Base-by-base conservation (phyloP, 2,888 invertebrate species). In the Nemurella pictetii region DNA sequence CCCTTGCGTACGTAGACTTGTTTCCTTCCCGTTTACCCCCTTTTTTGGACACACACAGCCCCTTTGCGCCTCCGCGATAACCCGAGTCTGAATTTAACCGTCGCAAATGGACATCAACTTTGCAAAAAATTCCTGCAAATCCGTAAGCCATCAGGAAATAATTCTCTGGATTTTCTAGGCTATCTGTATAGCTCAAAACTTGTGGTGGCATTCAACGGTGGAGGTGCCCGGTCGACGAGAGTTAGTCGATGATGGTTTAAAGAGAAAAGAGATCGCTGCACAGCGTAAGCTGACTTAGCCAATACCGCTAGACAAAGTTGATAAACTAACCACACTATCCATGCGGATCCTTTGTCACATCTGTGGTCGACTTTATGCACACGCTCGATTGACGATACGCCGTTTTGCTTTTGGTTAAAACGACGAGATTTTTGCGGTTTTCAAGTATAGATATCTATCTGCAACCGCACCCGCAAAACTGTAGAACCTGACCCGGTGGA, bases 21-120 rank as follows among this genome's bases (percentile, higher is more conserved):
- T 72, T 82, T 82, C 82, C 82, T 82, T 72, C 35, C 35, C 80
- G 20, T 55, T 55, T 55, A 55, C 55, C 5, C 15, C 55, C n/a
- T 25, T 35, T 80, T 20, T 3, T n/a, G 32, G 32, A 0, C 80
- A n/a, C 80, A 36, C 30, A 32, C 29, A 80, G n/a, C 25, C 80
- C 25, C 80, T 35, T 28, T 30, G 0, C 9, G 55, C 55, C 15
- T 55, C 55, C 55, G 20, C 55, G 55, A 12, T 12, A 15, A 20
- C 20, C 5, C 55, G 20, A 55, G 20, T 55, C 55, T 55, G 55
- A 12, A 55, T 26, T 25, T 74, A 74, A 74, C 26, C 74, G n/a
- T 4, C 74, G n/a, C 74, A 74, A 74, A 74, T 74, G 26, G 25
- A 74, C n/a, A n/a, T n/a, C n/a, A n/a, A n/a, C n/a, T n/a, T n/a